Conservation (phyloP, 2,113 vertebrate species). For the Eulemur rufifrons region DNA sequence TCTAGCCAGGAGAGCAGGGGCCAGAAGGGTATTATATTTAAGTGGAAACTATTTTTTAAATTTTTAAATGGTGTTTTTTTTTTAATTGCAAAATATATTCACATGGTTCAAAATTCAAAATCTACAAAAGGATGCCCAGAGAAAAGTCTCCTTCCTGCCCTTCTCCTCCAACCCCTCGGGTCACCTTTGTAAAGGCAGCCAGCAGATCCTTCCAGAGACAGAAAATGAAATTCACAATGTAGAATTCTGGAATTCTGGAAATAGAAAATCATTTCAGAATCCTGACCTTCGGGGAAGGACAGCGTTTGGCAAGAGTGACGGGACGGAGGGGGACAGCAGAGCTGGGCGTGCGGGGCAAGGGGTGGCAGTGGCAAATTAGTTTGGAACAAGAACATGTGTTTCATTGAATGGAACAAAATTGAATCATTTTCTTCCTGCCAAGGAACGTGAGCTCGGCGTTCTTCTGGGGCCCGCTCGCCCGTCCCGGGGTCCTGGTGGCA, state of each 20-base stretch:
- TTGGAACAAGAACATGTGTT: slow-evolving; percentile 52
- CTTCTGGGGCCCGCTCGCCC: not conserved
- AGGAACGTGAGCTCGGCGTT: not conserved
- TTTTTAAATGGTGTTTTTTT: not conserved
- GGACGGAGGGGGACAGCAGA: not conserved
- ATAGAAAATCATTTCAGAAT: not conserved
- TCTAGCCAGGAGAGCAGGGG: not conserved
- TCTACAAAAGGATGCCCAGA: not conserved
- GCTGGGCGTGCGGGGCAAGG: not conserved
- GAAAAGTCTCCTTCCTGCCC: not conserved
- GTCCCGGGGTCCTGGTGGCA: not conserved
- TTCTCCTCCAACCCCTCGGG: not conserved
- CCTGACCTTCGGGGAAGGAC: not conserved
- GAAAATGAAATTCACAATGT: not conserved
- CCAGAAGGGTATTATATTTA: not conserved
- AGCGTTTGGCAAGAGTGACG: not conserved
- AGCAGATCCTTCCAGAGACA: not conserved
- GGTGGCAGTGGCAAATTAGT: not conserved
- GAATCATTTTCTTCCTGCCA: slow-evolving; percentile 60
- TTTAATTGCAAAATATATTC: not conserved
- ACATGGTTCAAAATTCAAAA: not conserved
- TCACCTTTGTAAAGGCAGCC: not conserved
- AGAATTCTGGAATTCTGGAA: slow-evolving; percentile 9
- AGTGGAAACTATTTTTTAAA: not conserved
- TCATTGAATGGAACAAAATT: slow-evolving; percentile 42